Base-by-base conservation (phyloP, 2,888 invertebrate genomes). In the Rotaria magnacalcarata region DNA sequence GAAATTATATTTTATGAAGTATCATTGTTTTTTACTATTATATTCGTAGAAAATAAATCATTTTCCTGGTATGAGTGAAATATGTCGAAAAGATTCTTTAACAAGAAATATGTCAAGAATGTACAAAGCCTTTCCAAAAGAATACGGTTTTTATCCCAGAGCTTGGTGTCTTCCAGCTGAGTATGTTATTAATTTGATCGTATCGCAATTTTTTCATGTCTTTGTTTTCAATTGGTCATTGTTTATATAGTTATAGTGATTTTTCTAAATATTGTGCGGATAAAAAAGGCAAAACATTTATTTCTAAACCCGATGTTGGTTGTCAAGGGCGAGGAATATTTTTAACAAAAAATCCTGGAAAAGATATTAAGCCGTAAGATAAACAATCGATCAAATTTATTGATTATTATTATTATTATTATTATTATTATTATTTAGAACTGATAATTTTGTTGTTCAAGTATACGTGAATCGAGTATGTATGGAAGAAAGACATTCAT, bases 121-220 rank as follows among this genome's bases (percentile, higher is more conserved):
- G 96, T 93, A 94, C 87, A 94, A 95, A 91, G 92, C 95, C 86
- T 96, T 95, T 91, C 95, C 96, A 0, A 94, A 94, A 89, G 96
- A 96, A 88, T 96, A 96, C 90, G 95, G 94, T 90, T 95, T 96
- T 90, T 96, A 95, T 90, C 96, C 96, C 0, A 95, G 95, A 92
- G 95, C 96, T 16, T 96, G 96, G 96, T 95, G 95, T 91, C 93
- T 96, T 88, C 96, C 96, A 50, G 94, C 95, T 41, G 96, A 96
- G 95, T 95, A 92, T 93, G 94, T 92, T 54, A 21, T n/a, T 58
- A 21, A 84, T n/a, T n/a, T n/a, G 24, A 14, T 85, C 24, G 7
- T 14, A 60, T 60, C 8, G 4, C 14, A n/a, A 56, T 41, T 21
- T 43, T 41, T 67, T 21, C n/a, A 41, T 85, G 8, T 14, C 50